A percentile compares a stretch with the other conserved stretches of the same genome.
Conservation (phyloP, 2,888 invertebrate genomes). For the Pachymerium ferrugineum region DNA sequence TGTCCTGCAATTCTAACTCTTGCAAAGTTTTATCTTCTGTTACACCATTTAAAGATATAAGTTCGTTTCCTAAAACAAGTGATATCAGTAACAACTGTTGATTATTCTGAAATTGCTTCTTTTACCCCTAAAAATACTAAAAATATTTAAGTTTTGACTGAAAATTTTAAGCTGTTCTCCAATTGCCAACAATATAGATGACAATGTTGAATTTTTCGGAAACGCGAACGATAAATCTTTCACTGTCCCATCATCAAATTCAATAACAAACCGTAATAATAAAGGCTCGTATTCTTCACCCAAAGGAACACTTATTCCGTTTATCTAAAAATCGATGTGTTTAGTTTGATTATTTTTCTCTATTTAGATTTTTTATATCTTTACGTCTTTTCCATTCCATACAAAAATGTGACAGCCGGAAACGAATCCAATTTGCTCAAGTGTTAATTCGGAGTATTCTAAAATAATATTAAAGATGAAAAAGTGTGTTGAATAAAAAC, state of each 20-base stretch:
- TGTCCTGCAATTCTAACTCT: background rate
- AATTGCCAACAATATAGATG: background rate
- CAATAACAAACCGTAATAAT: background rate
- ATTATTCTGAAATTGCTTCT: no score
- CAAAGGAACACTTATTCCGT: background rate
- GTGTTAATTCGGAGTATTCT: background rate
- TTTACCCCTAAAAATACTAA: background rate
- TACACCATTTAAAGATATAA: background rate
- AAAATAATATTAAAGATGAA: background rate
- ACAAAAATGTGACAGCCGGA: background rate
- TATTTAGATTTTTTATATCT: no score
- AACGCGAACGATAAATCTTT: background rate
- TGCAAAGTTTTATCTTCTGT: background rate
- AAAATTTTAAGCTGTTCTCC: background rate
- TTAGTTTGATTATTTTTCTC: no score
- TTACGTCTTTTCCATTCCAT: conserved; percentile 9
- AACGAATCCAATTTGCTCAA: background rate
- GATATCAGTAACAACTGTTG: no score
- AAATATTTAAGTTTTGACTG: background rate
- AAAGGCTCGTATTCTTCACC: background rate
- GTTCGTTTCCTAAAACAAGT: background rate
- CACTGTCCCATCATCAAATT: background rate
- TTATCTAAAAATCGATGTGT: no score
- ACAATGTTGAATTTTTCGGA: background rate
- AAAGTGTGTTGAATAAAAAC: background rate